phyloP scores from a whole-genome alignment of 2,113 vertebrate species.

The Poecile atricapillus region DNA sequence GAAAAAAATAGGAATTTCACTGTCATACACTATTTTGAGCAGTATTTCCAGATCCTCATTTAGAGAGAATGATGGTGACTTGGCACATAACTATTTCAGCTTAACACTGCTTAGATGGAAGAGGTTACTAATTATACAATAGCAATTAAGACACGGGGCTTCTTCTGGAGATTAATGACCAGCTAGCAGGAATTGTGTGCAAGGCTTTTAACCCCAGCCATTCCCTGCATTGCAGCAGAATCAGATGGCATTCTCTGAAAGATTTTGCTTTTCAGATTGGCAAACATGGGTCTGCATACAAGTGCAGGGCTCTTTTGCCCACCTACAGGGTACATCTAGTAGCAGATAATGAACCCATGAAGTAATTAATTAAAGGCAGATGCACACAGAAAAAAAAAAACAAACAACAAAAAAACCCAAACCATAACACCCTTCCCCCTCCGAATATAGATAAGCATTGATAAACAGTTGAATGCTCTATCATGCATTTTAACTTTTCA shows the following conservation, averaged over 20 bases:
- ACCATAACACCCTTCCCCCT: background rate
- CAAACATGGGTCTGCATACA: background rate
- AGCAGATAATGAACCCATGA: background rate
- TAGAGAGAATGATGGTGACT: background rate
- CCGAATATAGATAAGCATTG: background rate
- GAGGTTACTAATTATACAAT: slow-evolving; percentile 44
- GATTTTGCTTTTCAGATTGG: background rate
- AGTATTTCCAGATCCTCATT: background rate
- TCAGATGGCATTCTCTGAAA: background rate
- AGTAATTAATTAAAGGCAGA: background rate
- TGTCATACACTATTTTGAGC: background rate
- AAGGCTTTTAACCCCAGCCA: slow-evolving; percentile 42
- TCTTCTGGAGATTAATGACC: slow-evolving; percentile 59
- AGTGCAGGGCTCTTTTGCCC: background rate
- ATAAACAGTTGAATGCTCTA: background rate
- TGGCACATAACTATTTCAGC: background rate
- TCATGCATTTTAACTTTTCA: background rate
- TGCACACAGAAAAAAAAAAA: background rate
- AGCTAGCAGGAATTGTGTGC: background rate
- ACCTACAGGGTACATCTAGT: background rate
- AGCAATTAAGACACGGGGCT: slow-evolving; percentile 36
- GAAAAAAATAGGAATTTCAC: background rate
- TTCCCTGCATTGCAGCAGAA: slow-evolving; percentile 26
- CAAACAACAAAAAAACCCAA: background rate
- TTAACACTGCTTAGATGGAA: slow-evolving; percentile 12